Percentiles rank a stretch among this genome's conserved stretches.
phyloP scores from a whole-genome alignment of 1,140 invertebrate genomes.

The Lasaia peninsularis region DNA sequence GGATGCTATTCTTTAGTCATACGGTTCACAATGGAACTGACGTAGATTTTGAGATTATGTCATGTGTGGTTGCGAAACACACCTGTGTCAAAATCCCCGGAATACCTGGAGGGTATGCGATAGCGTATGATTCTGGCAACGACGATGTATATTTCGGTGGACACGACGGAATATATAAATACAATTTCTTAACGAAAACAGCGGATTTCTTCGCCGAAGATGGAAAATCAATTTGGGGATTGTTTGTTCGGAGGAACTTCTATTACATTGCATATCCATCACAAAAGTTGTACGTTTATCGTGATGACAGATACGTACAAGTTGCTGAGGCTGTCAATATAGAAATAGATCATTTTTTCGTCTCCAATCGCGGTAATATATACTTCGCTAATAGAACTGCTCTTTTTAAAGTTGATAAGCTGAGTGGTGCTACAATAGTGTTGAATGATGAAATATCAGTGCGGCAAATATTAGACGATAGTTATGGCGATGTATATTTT shows the following conservation, averaged over 20 bases:
- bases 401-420: slow-evolving; percentile 48
- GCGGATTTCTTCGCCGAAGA: slow-evolving; percentile 57
- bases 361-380: slow-evolving; percentile 44
- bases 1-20: slow-evolving; percentile 53
- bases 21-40: slow-evolving; percentile 39
- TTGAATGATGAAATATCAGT: slow-evolving; percentile 42
- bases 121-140: slow-evolving; percentile 52
- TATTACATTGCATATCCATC: slow-evolving; percentile 63
- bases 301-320: slow-evolving; percentile 45
- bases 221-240: slow-evolving; percentile 56
- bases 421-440: slow-evolving; percentile 28
- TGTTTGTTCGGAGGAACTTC: slow-evolving; percentile 53
- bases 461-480: slow-evolving; percentile 54
- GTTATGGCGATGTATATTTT: slow-evolving; percentile 55
- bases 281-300: slow-evolving; percentile 52
- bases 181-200: slow-evolving; percentile 48
- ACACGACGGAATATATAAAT: slow-evolving; percentile 61
- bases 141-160: slow-evolving; percentile 62
- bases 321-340: slow-evolving; percentile 50
- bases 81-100: slow-evolving; percentile 32
- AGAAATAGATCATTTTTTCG: slow-evolving; percentile 55
- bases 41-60: slow-evolving; percentile 50
- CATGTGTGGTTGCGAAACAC: slow-evolving; percentile 39
- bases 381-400: slow-evolving; percentile 61
- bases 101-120: slow-evolving; percentile 51